These are phyloP conservation scores for Eilema sororculum DNA, from an alignment of 2,888 invertebrate species.

Conservation along the genomic window DNA sequence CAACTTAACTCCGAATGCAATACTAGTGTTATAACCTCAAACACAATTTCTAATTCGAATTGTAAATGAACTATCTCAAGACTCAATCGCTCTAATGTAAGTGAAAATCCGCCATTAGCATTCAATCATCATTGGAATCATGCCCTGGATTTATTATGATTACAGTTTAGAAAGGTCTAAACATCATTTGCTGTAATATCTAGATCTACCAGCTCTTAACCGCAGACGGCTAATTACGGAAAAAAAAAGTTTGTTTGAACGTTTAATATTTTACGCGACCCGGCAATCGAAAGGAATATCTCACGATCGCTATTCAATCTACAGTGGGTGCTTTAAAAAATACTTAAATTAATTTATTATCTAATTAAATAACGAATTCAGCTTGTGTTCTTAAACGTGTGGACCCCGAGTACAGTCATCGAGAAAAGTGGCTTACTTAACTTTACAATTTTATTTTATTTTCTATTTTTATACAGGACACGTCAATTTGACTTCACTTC, in stretches of 20 bases:
- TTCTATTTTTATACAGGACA: no score
- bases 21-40: background rate
- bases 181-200: background rate
- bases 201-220: background rate
- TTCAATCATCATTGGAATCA: slow-evolving; percentile 2
- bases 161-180: background rate
- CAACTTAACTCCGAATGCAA: background rate
- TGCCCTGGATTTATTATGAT: slow-evolving; percentile 7
- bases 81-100: slow-evolving; percentile 6
- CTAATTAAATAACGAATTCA: no score
- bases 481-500: no score
- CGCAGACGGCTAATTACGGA: background rate
- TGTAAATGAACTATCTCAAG: background rate
- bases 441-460: no score
- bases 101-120: slow-evolving; percentile 7
- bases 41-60: background rate
- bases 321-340: no score
- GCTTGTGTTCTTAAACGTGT: no score
- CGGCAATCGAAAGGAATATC: no score
- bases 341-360: no score
- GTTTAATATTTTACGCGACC: no score
- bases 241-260: background rate
- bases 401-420: no score
- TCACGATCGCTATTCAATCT: no score
- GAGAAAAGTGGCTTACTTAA: no score